Evolutionary conservation across 2,797 vertebrate genomes (phyloP).

Genomic region (Tenualosa thibaudeaui): DNA sequence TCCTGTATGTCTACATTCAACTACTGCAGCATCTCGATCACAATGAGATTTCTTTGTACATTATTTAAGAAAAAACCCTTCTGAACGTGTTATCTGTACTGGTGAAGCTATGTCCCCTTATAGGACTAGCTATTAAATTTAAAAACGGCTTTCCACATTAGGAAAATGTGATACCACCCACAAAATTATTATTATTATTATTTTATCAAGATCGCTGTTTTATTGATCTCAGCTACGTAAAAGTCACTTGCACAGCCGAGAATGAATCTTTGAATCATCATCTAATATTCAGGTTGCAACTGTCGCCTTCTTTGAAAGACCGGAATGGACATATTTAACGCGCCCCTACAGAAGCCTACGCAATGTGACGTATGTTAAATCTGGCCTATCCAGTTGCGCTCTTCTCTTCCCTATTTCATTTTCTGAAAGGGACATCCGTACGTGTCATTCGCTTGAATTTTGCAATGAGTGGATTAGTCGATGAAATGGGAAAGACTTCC

Average conservation of each 20-base stretch:
- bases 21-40: not conserved
- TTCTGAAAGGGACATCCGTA: not conserved
- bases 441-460: not conserved
- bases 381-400: not conserved
- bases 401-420: conserved; percentile 7
- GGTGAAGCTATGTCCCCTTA: not conserved
- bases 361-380: not conserved
- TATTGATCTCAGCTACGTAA: not conserved
- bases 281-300: not conserved
- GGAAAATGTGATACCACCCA: no score
- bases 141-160: no score
- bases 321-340: not conserved
- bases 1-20: no score
- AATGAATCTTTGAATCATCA: not conserved
- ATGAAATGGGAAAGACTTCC: not conserved
- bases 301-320: not conserved
- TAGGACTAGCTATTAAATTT: no score
- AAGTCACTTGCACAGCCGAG: not conserved
- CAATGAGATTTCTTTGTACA: not conserved
- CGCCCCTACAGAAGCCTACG: not conserved
- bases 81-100: not conserved
- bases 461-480: not conserved
- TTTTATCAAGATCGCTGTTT: not conserved
- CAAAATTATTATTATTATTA: no score
- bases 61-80: not conserved